Percentiles rank a stretch among this genome's conserved stretches.
phyloP scores from a whole-genome alignment of 2,797 vertebrate species.

The Propithecus deckenii region DNA sequence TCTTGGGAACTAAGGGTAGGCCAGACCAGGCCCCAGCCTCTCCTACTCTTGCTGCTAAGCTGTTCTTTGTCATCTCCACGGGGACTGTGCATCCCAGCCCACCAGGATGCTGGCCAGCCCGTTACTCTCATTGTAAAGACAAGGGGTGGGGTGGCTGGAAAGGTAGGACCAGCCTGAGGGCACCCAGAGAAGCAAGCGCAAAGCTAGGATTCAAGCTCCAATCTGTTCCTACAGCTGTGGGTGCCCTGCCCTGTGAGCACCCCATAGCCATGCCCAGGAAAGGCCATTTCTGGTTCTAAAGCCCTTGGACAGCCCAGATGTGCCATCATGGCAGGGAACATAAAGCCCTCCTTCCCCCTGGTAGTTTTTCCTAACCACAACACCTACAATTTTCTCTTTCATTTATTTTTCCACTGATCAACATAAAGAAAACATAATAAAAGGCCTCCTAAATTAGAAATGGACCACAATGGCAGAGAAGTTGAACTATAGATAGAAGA shows the following conservation, averaged over 20 bases:
- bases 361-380: slow-evolving; percentile 62
- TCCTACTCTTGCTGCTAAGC: background rate
- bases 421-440: slow-evolving; percentile 78
- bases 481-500: slow-evolving; percentile 73
- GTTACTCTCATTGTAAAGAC: background rate
- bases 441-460: slow-evolving; percentile 81
- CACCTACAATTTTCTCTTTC: slow-evolving; percentile 72
- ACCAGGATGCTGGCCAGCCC: background rate
- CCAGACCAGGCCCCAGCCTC: background rate
- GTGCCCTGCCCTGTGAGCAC: background rate
- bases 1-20: background rate
- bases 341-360: background rate
- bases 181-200: background rate
- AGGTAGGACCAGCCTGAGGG: background rate
- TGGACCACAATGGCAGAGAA: slow-evolving; percentile 63
- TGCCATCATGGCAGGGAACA: slow-evolving; percentile 33
- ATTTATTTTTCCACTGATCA: slow-evolving; percentile 76
- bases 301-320: slow-evolving; percentile 45
- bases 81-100: background rate
- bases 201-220: background rate
- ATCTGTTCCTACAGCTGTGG: background rate
- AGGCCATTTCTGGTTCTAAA: slow-evolving; percentile 31
- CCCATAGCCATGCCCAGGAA: background rate
- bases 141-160: background rate
- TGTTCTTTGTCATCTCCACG: background rate